Evolutionary conservation across 2,888 invertebrate genomes (phyloP).

Genomic region (Microplitis deprimator): DNA sequence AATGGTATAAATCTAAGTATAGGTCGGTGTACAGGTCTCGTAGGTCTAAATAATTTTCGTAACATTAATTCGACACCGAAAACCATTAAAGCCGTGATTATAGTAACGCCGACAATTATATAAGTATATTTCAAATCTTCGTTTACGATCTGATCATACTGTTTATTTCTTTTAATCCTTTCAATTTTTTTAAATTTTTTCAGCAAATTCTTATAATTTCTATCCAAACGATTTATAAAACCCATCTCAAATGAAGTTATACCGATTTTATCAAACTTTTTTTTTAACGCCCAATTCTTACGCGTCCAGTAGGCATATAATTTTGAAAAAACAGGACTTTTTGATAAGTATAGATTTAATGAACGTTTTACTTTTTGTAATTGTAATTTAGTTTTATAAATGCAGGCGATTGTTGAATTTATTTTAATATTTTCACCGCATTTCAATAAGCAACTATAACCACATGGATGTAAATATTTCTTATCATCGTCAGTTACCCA

Average conservation of each 20-base stretch:
- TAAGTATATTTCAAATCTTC: not conserved
- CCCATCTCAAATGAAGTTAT: not conserved
- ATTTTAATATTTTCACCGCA: not conserved
- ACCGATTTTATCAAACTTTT: not conserved
- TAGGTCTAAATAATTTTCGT: not conserved
- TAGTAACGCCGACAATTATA: not conserved
- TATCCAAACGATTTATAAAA: not conserved
- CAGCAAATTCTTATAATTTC: rapidly evolving
- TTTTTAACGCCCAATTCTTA: not conserved
- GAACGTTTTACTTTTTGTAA: not conserved
- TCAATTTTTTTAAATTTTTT: not conserved
- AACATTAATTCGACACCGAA: not conserved
- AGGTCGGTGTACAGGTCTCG: too few relatives aligned
- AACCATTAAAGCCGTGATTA: not conserved
- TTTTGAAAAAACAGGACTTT: not conserved
- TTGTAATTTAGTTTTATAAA: not conserved
- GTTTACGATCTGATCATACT: not conserved
- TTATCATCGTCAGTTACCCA: not conserved
- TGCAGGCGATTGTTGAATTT: not conserved
- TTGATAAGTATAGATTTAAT: not conserved
- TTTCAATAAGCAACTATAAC: not conserved
- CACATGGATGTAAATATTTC: not conserved
- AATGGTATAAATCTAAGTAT: too few relatives aligned
- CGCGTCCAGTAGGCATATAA: not conserved
- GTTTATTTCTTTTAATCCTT: not conserved